Evolutionary conservation across 2,113 vertebrate genomes (phyloP), one percentile per base, ranked within the genome.

Genomic region (Clupea harengus): DNA sequence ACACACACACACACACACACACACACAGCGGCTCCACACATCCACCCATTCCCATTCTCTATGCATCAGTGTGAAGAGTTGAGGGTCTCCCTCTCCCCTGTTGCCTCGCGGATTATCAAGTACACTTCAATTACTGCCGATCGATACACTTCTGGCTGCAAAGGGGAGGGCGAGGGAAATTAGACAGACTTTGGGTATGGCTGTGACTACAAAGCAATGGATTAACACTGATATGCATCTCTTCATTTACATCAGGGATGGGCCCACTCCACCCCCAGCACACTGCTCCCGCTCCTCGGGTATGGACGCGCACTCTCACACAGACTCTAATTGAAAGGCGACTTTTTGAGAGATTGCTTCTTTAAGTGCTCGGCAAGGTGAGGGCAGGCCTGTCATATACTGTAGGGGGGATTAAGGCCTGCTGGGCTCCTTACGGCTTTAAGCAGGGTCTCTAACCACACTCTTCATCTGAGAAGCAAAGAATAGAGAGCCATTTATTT

Each of bases 181-280:
- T 94, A 96, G 95, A 94, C 93, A 94, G 93, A 94, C 94, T 95
- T 94, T 93, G 93, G 94, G 94, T 92, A 94, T 95, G 94, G 95
- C 93, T 90, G 92, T 95, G 95, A 96, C 95, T 96, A 94, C 95
- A 95, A 95, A 96, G 95, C 94, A 95, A 95, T 94, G 95, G 94
- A 95, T 96, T 96, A 95, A 94, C 93, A 92, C 91, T 92, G 95
- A 95, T 95, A 96, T 95, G 95, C 94, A 95, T 96, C 95, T 96
- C 94, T 95, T 95, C 93, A 95, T 96, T 95, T 96, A 96, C 93
- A 95, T 95, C 92, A 93, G 89, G 93, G 95, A 95, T 91, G 92
- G 94, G 92, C 93, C 91, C 46, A 9, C 81, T 85, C 91, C 92
- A 88, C 93, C 91, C 93, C 91, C 91, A 91, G 90, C 94, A 88